Conservation (phyloP, 2,888 invertebrate genomes). For the Drosophila leonis region DNA sequence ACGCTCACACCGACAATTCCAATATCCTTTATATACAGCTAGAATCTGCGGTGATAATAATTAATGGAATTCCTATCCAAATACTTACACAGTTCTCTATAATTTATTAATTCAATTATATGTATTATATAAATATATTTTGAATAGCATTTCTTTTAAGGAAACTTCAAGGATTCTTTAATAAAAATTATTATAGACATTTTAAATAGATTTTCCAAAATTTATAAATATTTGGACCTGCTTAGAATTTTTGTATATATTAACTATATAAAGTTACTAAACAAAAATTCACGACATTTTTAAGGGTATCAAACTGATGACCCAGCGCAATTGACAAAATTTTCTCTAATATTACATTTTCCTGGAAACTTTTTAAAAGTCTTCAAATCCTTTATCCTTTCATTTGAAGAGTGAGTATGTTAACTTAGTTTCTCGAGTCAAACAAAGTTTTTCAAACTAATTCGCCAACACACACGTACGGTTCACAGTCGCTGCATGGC, state of each 20-base stretch:
- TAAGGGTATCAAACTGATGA: neutral
- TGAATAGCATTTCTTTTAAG: too few relatives aligned
- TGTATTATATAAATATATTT: too few relatives aligned
- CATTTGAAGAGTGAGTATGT: neutral
- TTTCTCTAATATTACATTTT: neutral
- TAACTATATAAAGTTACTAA: neutral
- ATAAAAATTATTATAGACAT: too few relatives aligned
- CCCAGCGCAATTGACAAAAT: neutral
- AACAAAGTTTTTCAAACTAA: slow-evolving; percentile 1
- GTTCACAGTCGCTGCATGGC: neutral
- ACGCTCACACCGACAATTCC: neutral
- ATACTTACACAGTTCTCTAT: neutral
- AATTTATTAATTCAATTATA: neutral
- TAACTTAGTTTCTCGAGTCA: neutral
- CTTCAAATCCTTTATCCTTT: neutral
- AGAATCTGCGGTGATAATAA: too few relatives aligned
- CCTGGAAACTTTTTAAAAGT: neutral
- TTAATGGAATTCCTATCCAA: neutral
- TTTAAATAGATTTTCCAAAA: too few relatives aligned
- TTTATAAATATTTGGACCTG: too few relatives aligned
- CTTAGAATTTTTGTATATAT: too few relatives aligned
- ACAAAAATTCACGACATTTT: neutral
- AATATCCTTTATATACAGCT: slow-evolving; percentile 9
- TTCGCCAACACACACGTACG: neutral
- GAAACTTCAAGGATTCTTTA: too few relatives aligned